Evolutionary conservation across 2,113 vertebrate species (phyloP).

Genomic region (Neolamprologus sp.): DNA sequence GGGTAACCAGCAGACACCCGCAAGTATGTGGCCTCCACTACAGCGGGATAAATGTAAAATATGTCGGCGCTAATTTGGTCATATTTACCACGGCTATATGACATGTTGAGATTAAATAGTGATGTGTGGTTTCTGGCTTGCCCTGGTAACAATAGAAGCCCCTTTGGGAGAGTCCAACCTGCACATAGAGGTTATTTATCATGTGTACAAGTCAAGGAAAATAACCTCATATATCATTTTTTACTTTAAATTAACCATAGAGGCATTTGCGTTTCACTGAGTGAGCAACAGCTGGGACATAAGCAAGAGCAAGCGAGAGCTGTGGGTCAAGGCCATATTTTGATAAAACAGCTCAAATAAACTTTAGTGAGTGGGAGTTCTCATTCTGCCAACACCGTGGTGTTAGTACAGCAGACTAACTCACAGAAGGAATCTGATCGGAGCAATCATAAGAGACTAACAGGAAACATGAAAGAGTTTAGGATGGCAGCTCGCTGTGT

Average conservation of each 20-base stretch:
- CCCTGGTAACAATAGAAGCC: slow-evolving; percentile 34
- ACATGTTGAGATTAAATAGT: slow-evolving; percentile 55
- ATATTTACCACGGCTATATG: slow-evolving; percentile 42
- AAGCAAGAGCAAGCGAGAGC: not conserved
- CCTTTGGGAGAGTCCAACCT: not conserved
- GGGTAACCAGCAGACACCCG: slow-evolving; percentile 60
- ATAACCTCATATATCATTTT: slow-evolving; percentile 42
- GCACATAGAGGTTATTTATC: slow-evolving; percentile 25
- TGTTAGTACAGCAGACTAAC: slow-evolving; percentile 6
- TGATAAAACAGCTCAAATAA: slow-evolving; percentile 42
- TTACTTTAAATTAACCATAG: slow-evolving; percentile 15
- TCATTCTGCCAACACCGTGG: not conserved
- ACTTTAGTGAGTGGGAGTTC: slow-evolving; percentile 12
- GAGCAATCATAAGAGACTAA: not conserved
- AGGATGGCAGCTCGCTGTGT: not conserved
- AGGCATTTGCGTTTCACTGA: not conserved
- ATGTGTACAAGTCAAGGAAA: slow-evolving; percentile 19
- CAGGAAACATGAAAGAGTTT: not conserved
- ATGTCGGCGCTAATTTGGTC: slow-evolving; percentile 49
- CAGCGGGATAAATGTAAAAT: slow-evolving; percentile 33
- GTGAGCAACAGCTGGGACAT: not conserved
- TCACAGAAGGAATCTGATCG: slow-evolving; percentile 1
- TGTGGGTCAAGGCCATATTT: slow-evolving; percentile 8
- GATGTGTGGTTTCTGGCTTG: slow-evolving; percentile 35
- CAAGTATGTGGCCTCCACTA: slow-evolving; percentile 50